Percentiles rank a stretch among this genome's conserved stretches.
Conservation (phyloP, 1,140 invertebrate species). For the Piezodorus guildinii region DNA sequence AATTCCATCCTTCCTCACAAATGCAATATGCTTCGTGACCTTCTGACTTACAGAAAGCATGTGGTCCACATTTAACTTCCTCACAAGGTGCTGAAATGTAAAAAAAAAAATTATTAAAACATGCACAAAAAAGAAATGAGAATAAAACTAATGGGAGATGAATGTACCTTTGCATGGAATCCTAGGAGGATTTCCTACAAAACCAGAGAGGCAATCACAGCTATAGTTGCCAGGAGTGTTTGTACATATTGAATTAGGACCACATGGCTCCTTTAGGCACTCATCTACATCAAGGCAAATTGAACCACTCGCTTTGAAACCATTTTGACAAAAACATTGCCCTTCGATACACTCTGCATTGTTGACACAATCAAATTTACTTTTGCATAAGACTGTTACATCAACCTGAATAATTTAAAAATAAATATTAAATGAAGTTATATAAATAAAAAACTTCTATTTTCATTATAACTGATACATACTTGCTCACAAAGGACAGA, state of each 20-base stretch:
- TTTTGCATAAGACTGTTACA: constrained; percentile 71
- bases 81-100: constrained; percentile 63
- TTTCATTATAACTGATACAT: constrained; percentile 18
- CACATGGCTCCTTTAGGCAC: constrained; percentile 53
- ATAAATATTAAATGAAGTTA: neutral
- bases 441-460: neutral
- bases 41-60: constrained; percentile 80
- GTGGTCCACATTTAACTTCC: constrained; percentile 75
- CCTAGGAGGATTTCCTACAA: constrained; percentile 66
- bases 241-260: constrained; percentile 63
- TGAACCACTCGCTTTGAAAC: constrained; percentile 68
- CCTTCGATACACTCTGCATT: constrained; percentile 79
- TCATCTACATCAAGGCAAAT: constrained; percentile 61
- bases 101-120: neutral
- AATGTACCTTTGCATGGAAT: constrained; percentile 57
- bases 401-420: constrained; percentile 48
- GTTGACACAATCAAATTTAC: constrained; percentile 83
- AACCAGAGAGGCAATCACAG: constrained; percentile 80
- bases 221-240: constrained; percentile 74
- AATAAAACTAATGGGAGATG: neutral
- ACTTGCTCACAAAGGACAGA: constrained; percentile 78
- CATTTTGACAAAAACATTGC: constrained; percentile 82
- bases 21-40: constrained; percentile 82
- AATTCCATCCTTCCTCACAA: constrained; percentile 87
- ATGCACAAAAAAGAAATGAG: neutral